A percentile compares a stretch with the other conserved stretches of the same genome.
Conservation (phyloP, 2,888 invertebrate species). For the Drosophila anomalata region DNA sequence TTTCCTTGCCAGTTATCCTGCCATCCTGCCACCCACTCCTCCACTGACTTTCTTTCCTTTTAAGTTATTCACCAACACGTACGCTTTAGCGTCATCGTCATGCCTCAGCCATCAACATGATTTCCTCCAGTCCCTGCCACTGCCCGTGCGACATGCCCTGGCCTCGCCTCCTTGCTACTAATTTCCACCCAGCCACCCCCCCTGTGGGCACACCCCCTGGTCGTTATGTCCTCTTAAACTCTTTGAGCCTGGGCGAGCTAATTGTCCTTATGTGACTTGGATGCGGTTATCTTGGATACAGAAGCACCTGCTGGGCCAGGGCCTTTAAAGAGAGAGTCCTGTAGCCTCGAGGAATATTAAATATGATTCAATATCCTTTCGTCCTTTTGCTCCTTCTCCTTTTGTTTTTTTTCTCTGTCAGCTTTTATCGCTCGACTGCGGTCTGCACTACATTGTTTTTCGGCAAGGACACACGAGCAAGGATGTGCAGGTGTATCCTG, state of each 20-base stretch:
- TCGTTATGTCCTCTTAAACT: constrained; percentile 61
- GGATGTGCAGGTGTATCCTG: constrained; percentile 21
- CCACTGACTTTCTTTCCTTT: constrained; percentile 31
- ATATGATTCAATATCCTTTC: not conserved
- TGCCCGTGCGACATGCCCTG: not conserved
- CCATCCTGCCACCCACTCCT: not conserved
- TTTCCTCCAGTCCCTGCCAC: constrained; percentile 6
- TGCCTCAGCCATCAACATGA: constrained; percentile 45
- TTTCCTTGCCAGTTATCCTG: constrained; percentile 24
- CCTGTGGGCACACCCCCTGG: constrained; percentile 14
- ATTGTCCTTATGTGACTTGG: constrained; percentile 81
- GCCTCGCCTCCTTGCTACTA: not conserved
- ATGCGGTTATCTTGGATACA: constrained; percentile 60
- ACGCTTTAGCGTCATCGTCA: constrained; percentile 50
- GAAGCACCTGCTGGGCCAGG: not conserved
- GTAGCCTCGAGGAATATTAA: not conserved
- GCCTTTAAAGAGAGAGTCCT: not conserved
- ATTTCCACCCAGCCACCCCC: constrained; percentile 2
- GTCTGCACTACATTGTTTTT: constrained; percentile 49
- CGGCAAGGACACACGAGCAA: constrained; percentile 60
- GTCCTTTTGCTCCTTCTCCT: constrained; percentile 17
- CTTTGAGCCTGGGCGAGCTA: constrained; percentile 71
- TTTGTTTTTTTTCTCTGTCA: constrained; percentile 45
- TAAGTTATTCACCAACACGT: constrained; percentile 60
- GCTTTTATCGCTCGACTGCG: constrained; percentile 61